Conservation (phyloP, 2,113 vertebrate species). For the Ahaetulla prasina region DNA sequence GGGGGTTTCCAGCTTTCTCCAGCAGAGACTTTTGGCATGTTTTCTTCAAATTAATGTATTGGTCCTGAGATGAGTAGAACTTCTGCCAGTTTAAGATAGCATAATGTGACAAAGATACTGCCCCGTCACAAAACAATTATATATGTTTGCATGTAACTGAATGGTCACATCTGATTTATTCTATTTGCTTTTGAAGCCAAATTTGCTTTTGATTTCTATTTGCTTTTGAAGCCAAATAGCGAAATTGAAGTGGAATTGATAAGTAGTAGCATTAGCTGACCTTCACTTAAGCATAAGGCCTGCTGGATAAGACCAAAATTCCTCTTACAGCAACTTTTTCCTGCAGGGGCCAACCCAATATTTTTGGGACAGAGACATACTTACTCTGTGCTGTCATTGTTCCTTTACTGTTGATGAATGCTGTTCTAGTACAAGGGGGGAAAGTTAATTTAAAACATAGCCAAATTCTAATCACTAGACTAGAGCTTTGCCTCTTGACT, state of each 20-base stretch:
- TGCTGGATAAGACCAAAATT: background rate
- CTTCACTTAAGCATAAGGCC: background rate
- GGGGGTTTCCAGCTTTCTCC: background rate
- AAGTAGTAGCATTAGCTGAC: background rate
- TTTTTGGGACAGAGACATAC: background rate
- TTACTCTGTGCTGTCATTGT: background rate
- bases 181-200: background rate
- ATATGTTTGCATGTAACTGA: background rate
- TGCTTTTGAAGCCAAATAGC: too few relatives aligned
- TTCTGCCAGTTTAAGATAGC: background rate
- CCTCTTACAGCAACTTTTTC: background rate
- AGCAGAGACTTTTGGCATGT: background rate
- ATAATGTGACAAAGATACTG: background rate
- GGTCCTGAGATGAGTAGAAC: background rate
- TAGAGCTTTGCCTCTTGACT: background rate
- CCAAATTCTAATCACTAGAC: background rate
- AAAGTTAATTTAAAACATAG: background rate
- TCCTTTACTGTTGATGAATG: background rate
- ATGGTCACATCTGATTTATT: background rate
- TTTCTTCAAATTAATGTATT: background rate
- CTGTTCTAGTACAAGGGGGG: background rate
- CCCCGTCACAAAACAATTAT: background rate
- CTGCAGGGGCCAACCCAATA: background rate
- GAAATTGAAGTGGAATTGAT: background rate
- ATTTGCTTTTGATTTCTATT: too few relatives aligned